Evolutionary conservation across 2,888 invertebrate genomes (phyloP).

Genomic region (Drosophila hamatofila): DNA sequence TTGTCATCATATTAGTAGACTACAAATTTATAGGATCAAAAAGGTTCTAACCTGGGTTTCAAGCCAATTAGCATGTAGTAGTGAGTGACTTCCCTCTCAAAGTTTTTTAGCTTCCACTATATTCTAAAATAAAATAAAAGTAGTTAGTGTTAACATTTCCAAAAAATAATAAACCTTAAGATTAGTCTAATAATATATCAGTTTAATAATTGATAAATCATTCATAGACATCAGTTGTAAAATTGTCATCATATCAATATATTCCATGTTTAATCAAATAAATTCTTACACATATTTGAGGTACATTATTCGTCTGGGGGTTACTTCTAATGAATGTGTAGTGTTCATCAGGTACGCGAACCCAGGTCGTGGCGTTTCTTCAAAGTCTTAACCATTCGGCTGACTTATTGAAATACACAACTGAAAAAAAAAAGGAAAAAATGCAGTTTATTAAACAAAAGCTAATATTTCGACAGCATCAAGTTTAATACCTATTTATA

Average conservation of each 20-base stretch:
- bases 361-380: background rate
- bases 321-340: background rate
- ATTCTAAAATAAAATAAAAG: background rate
- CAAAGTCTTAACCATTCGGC: background rate
- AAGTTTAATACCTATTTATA: background rate
- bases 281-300: background rate
- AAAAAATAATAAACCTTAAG: background rate
- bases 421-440: background rate
- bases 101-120: background rate
- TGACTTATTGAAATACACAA: background rate
- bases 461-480: background rate
- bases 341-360: background rate
- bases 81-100: background rate
- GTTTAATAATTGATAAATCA: constrained; percentile 47
- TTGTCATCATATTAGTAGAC: constrained; percentile 46
- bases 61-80: background rate
- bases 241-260: constrained; percentile 43
- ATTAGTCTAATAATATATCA: background rate
- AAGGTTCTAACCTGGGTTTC: background rate
- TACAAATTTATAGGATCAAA: background rate
- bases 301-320: accelerated
- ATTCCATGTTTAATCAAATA: background rate
- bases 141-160: background rate
- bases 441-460: background rate
- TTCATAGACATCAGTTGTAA: constrained; percentile 56